phyloP scores from a whole-genome alignment of 2,888 invertebrate genomes.

The Dynastes maya region DNA sequence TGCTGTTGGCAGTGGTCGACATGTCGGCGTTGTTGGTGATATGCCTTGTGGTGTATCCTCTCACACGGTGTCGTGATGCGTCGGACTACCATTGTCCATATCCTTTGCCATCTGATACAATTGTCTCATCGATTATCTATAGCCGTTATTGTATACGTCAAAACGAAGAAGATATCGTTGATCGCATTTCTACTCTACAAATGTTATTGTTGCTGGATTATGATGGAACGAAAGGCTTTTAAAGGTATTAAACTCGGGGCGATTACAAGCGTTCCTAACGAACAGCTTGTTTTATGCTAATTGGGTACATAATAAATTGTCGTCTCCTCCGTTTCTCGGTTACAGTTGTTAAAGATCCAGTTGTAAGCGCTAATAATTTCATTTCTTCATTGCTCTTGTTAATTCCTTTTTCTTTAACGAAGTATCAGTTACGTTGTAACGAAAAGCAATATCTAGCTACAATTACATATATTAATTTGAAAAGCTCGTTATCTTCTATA shows the following conservation, averaged over 20 bases:
- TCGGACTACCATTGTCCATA: slow-evolving; percentile 29
- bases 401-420: background rate
- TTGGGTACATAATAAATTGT: slow-evolving; percentile 45
- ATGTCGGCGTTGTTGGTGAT: slow-evolving; percentile 24
- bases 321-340: slow-evolving; percentile 10
- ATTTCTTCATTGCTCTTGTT: background rate
- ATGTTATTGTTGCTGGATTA: slow-evolving; percentile 39
- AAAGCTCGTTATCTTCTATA: background rate
- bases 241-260: slow-evolving; percentile 41
- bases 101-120: slow-evolving; percentile 22
- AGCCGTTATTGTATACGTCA: slow-evolving; percentile 33
- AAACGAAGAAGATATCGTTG: slow-evolving; percentile 37
- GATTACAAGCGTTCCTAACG: slow-evolving; percentile 42
- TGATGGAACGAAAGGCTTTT: slow-evolving; percentile 29
- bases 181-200: slow-evolving; percentile 25
- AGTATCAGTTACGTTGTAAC: background rate
- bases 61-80: slow-evolving; percentile 35
- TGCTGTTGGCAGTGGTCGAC: slow-evolving; percentile 27
- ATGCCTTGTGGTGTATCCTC: slow-evolving; percentile 28
- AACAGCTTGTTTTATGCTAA: slow-evolving; percentile 41
- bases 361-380: slow-evolving; percentile 22
- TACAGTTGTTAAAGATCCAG: slow-evolving; percentile 9
- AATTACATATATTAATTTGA: background rate
- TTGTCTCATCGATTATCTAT: slow-evolving; percentile 39
- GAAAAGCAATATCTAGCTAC: background rate